Evolutionary conservation across 2,888 invertebrate genomes (phyloP), one percentile per base, ranked within the genome.

Genomic region (Scaeva pyrastri): DNA sequence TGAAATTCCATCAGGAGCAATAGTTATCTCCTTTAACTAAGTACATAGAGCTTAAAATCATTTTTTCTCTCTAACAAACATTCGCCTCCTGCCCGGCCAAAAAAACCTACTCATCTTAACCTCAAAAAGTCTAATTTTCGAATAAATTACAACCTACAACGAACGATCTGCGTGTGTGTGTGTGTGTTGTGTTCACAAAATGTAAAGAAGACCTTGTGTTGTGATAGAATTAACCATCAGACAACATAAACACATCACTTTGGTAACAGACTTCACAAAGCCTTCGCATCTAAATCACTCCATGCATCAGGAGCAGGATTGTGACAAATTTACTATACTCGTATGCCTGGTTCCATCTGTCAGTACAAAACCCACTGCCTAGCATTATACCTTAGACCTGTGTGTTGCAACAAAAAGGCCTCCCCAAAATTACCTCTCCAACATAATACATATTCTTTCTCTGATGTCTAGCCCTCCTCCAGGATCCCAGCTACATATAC

Each of bases 321-420:
- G 39, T 78, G 70, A 78, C 83, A 83, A 68, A 74, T 78, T 83
- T 78, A 83, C 83, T 68, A 31, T 31, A n/a, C n/a, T n/a, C n/a
- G n/a, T n/a, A 31, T 31, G n/a, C 48, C 23, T 64, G 43, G 43
- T 43, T 73, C 41, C 77, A 60, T 73, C 68, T 78, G 60, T 83
- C 72, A 72, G 41, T 75, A 19, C 10, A 16, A n/a, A 26, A 48
- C 31, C 8, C 31, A 3, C 1, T 4, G 6, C 31, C 31, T 31
- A 31, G 6, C 8, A 7, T 7, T 8, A 31, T 31, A 31, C n/a
- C n/a, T n/a, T n/a, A n/a, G 6, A 31, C 31, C 31, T 31, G 8
- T 31, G 39, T 58, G 55, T 21, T 66, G 62, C 43, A 43, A 60
- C 83, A 58, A 66, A 52, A 64, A 41, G 36, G n/a, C n/a, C n/a